Base-by-base conservation (phyloP, 1,140 invertebrate genomes). In the Zaprionus lachaisei region DNA sequence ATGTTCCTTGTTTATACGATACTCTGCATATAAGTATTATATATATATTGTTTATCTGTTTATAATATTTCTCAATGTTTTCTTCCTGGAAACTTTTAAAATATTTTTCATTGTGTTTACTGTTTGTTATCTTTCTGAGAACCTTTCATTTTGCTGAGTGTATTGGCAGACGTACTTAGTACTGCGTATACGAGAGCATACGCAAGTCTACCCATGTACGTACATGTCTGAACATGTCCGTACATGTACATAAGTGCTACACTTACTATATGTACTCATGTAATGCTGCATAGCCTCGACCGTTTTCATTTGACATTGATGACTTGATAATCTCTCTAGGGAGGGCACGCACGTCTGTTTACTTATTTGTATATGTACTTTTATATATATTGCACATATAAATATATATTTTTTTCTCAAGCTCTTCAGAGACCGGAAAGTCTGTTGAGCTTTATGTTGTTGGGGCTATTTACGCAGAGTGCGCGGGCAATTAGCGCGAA, bases 221-320 rank as follows among this genome's bases (percentile, higher is more conserved):
- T 51, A 22, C 11, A 17, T 51, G n/a, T 51, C 31, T 34, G 31
- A 11, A 34, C 9, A 49, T 49, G 47, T 20, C 28, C 31, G 14
- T 63, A 54, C 31, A 12, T 34, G 34, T 34, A 14, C 22, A 20
- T 51, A 17, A 22, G 22, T 41, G 34, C 31, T 17, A 38, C 47
- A 51, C 47, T 51, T 24, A 24, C 12, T 51, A 22, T 67, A n/a
- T 34, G 15, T 17, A 56, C 12, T 62, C 49, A 65, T 72, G 55
- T 76, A 72, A 76, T 72, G 69, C 68, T 64, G 61, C 73, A 71
- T 37, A 55, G 55, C 68, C 68, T 76, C 68, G 55, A 65, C 24
- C 47, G 55, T 60, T 55, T 65, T 60, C 26, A 54, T 24, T 57
- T 72, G 69, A 72, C 69, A 72, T 76, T 72, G 69, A 72, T 54